Evolutionary conservation across 2,888 invertebrate species (phyloP).

Genomic region (Pterostichus madidus): DNA sequence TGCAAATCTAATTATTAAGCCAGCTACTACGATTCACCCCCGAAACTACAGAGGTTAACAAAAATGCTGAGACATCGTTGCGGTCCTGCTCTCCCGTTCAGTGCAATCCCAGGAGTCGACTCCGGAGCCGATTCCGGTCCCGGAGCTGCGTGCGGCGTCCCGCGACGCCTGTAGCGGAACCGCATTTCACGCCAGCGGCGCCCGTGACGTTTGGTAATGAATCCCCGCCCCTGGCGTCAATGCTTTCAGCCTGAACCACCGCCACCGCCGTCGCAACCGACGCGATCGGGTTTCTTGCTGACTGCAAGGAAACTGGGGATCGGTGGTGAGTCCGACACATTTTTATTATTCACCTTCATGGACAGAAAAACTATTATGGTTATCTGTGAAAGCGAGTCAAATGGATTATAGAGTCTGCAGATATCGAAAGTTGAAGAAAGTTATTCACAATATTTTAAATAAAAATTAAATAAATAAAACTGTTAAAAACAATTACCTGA

Average conservation of each 20-base stretch:
- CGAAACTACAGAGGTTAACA: conserved; percentile 17
- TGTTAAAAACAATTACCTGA: no score
- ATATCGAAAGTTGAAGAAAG: no score
- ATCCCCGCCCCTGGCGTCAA: conserved; percentile 23
- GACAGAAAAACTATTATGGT: no score
- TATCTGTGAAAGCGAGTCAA: no score
- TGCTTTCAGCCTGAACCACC: conserved; percentile 10
- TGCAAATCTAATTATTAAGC: no score
- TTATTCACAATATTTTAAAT: no score
- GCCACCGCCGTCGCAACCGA: background rate
- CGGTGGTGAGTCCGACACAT: background rate
- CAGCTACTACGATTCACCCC: background rate
- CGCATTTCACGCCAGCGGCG: conserved; percentile 62
- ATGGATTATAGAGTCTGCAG: no score
- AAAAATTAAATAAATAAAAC: no score
- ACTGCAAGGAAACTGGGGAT: conserved; percentile 15
- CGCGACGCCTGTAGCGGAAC: conserved; percentile 50
- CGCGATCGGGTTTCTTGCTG: conserved; percentile 41
- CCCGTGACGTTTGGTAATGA: conserved; percentile 58
- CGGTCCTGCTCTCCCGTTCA: background rate
- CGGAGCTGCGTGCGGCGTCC: conserved; percentile 16
- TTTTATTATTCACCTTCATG: conserved; percentile 15
- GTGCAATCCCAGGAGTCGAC: no score
- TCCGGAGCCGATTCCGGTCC: background rate
- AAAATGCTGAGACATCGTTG: background rate